Base-by-base conservation (phyloP, 30 jellyfish, hydroid and myxozoan genomes). In the Turritopsis rubra region DNA sequence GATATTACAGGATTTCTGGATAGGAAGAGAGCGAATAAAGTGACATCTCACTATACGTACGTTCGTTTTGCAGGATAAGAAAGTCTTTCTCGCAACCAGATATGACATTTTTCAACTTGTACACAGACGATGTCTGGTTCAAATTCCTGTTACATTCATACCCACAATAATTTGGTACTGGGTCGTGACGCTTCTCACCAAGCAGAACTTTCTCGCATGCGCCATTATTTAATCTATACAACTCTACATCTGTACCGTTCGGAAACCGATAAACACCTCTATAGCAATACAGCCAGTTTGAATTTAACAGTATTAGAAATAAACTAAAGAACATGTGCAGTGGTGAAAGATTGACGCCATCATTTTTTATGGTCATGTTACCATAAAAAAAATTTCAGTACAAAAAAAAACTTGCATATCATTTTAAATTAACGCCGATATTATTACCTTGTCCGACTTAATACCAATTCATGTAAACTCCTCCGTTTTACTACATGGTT, bases 231-330 rank as follows among this genome's bases (percentile, higher is more conserved):
- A 68, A n/a, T 68, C 19, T 68, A 27, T 68, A 68, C 9, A 68
- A 68, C 77, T 68, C 77, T 23, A 68, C 30, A 68, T 68, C 77
- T 23, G 77, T 68, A 68, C 77, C 77, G 77, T 68, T 68, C 0
- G 30, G 16, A 68, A n/a, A 68, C 19, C 77, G 9, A 0, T 68
- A 27, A 17, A 68, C 77, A 19, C 77, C 77, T 19, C 28, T 27
- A 19, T 68, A 68, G 8, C 77, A 68, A 68, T 68, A n/a, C 8
- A 68, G 28, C 77, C 60, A 13, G 5, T 41, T 41, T 3, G 60
- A 41, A 41, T 41, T 41, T 13, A 41, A 13, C 13, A 41, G 13
- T 13, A 41, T 3, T 41, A 41, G 60, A 41, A 41, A 41, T 41
- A 41, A 41, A 41, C 60, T 41, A 41, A 41, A 41, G 60, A 41